A percentile compares a stretch with the other conserved stretches of the same genome.
phyloP scores from a whole-genome alignment of 2,113 vertebrate species.

The Clupea harengus region DNA sequence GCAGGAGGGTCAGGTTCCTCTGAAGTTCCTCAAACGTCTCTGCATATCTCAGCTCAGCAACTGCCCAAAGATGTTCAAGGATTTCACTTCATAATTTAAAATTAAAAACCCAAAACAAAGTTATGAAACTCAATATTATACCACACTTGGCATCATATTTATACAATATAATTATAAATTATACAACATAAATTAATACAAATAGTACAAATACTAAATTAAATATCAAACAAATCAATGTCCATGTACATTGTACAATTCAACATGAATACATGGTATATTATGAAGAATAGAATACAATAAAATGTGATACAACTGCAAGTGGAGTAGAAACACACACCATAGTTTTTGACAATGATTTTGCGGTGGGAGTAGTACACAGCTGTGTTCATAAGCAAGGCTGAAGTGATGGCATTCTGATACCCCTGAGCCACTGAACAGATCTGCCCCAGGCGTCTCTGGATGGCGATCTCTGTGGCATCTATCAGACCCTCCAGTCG shows the following conservation, averaged over 20 bases:
- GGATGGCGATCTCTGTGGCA: conserved; percentile 42
- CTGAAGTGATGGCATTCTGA: conserved; percentile 28
- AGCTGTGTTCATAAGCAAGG: conserved; percentile 45
- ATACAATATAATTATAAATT: background rate
- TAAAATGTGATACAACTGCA: background rate
- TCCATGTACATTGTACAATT: background rate
- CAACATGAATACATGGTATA: background rate
- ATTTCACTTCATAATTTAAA: background rate
- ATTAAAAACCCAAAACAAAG: background rate
- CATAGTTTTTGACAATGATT: conserved; percentile 50
- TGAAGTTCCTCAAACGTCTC: conserved; percentile 42
- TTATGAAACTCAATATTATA: background rate
- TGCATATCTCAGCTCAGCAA: conserved; percentile 54
- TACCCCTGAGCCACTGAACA: conserved; percentile 45
- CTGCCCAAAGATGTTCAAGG: conserved; percentile 44
- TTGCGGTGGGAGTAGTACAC: conserved; percentile 55
- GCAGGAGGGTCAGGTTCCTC: conserved; percentile 55
- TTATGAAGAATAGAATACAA: background rate
- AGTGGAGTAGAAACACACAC: conserved; percentile 46
- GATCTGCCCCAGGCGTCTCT: conserved; percentile 43
- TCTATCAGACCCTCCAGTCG: conserved; percentile 65
- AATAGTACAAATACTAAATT: background rate
- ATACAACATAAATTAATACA: background rate
- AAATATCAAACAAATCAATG: too few relatives aligned
- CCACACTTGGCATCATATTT: background rate